Evolutionary conservation across 1,140 invertebrate species (phyloP), one percentile per base, ranked within the genome.

Genomic region (Berghia stephanieae): DNA sequence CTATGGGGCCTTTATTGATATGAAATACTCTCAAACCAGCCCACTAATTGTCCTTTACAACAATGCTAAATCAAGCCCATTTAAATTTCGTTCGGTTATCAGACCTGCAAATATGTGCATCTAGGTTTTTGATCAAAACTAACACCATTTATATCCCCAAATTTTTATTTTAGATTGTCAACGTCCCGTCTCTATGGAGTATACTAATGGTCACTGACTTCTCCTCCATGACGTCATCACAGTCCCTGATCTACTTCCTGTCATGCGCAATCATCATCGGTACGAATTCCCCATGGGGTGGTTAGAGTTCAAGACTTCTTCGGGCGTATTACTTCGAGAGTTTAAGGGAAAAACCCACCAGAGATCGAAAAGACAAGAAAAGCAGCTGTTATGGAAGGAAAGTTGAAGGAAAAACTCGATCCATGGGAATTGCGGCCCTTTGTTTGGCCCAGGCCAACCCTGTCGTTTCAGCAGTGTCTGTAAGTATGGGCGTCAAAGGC

Each of bases 391-490:
- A 88, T 88, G 87, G 87, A 87, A 73, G 87, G 87, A 21, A 88
- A 88, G 79, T 75, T 88, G 63, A 88, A 88, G 72, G 87, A 88
- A 77, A 88, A 88, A 69, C 69, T 88, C n/a, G 87, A 88, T 88
- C 86, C 34, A 79, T 85, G 69, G 85, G 84, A 16, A 84, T 88
- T 21, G 87, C 82, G 6, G 86, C 79, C 71, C 77, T 88, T 3
- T 87, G 85, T 80, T 44, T 88, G 21, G 80, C 85, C 36, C 83
- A 85, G 75, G 57, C 75, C 24, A 49, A 79, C 44, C 21, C 57
- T 10, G 74, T 75, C 4, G 75, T 81, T 24, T 80, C 67, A 63
- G 34, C 60, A 79, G 74, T 72, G 60, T 71, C n/a, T 75, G 79
- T 79, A 68, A 71, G 69, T 75, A 75, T n/a, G n/a, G n/a, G n/a